phyloP scores from a whole-genome alignment of 2,888 invertebrate genomes.

The Hemicrepidius hirtus region DNA sequence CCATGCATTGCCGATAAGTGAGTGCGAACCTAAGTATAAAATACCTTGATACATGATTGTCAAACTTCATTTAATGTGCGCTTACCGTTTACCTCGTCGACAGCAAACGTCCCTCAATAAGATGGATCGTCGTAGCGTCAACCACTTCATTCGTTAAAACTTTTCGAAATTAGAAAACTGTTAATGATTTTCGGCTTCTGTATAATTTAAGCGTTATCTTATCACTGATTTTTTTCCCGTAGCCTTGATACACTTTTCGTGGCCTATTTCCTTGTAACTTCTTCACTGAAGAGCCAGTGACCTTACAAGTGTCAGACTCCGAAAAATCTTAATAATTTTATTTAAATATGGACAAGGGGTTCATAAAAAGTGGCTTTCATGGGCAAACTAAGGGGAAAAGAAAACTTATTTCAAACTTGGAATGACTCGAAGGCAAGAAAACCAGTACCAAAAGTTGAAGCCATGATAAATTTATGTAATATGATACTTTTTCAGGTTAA shows the following conservation, averaged over 20 bases:
- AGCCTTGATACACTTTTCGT: no score
- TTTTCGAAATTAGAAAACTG: constrained; percentile 6
- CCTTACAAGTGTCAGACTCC: background rate
- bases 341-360: constrained; percentile 3
- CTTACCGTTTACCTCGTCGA: constrained; percentile 28
- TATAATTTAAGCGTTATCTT: no score
- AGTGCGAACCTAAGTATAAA: constrained; percentile 7
- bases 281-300: background rate
- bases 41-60: constrained; percentile 28
- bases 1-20: background rate
- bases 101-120: constrained; percentile 13
- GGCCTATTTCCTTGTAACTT: no score
- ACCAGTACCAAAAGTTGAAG: background rate
- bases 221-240: no score
- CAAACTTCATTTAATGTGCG: constrained; percentile 22
- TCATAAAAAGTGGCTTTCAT: background rate
- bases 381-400: background rate
- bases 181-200: background rate
- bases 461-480: no score
- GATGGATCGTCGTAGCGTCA: constrained; percentile 16
- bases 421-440: background rate
- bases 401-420: background rate
- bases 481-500: no score
- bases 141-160: background rate
- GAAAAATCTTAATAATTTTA: constrained; percentile 9